Percentiles rank a stretch among this genome's conserved stretches.
Evolutionary conservation across 2,888 invertebrate genomes (phyloP).

Genomic region (Alcis repandata): DNA sequence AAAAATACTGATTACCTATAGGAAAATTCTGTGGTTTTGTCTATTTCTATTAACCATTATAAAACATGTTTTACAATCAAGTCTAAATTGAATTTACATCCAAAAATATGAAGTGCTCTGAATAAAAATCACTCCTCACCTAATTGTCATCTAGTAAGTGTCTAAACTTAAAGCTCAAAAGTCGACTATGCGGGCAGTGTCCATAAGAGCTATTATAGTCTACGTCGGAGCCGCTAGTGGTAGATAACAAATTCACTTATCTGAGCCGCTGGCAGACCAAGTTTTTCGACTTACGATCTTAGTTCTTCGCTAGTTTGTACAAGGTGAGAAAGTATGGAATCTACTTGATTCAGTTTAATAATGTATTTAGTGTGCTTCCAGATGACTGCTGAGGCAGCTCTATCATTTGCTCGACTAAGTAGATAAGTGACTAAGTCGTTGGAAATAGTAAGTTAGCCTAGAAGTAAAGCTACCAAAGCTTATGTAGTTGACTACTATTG

Average conservation of each 20-base stretch:
- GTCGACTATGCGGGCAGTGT: constrained; percentile 53
- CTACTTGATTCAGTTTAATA: not conserved
- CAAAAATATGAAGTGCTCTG: not conserved
- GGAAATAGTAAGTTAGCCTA: too few relatives aligned
- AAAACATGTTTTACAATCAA: too few relatives aligned
- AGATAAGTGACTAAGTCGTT: too few relatives aligned
- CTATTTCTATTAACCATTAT: too few relatives aligned
- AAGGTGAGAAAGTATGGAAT: constrained; percentile 43
- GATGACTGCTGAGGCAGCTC: too few relatives aligned
- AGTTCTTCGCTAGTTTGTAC: constrained; percentile 62
- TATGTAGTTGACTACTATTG: too few relatives aligned
- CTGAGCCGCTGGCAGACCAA: constrained; percentile 56
- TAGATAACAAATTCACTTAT: constrained; percentile 75
- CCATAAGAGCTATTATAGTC: constrained; percentile 45
- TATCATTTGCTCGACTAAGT: too few relatives aligned
- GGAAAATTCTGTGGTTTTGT: too few relatives aligned
- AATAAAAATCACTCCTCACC: not conserved
- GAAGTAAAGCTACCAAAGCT: too few relatives aligned
- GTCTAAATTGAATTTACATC: too few relatives aligned
- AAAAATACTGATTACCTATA: too few relatives aligned
- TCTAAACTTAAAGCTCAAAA: constrained; percentile 15
- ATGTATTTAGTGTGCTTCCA: too few relatives aligned
- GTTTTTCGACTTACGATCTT: constrained; percentile 73
- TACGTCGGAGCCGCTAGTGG: constrained; percentile 46
- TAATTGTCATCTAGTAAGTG: not conserved